Evolutionary conservation across 2,888 invertebrate genomes (phyloP).

Genomic region (Drosophila subquinaria): DNA sequence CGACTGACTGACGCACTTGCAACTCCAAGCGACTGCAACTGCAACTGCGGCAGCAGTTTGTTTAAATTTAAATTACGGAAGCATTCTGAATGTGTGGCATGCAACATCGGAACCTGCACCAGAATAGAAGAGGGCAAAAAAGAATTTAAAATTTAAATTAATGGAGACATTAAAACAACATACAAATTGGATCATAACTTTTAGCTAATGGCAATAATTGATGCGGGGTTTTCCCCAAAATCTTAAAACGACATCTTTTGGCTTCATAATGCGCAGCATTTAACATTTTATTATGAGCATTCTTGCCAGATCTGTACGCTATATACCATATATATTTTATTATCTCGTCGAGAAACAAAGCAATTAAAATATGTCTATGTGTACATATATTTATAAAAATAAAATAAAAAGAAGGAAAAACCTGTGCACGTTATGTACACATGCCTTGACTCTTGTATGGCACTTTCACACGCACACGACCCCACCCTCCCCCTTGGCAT

Average conservation of each 20-base stretch:
- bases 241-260: slow-evolving; percentile 24
- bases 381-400: slow-evolving; percentile 10
- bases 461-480: slow-evolving; percentile 62
- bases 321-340: slow-evolving; percentile 24
- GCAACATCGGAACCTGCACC: slow-evolving; percentile 5
- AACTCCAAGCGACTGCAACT: slow-evolving; percentile 57
- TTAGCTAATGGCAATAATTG: slow-evolving; percentile 26
- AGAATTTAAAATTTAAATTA: slow-evolving; percentile 10
- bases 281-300: slow-evolving; percentile 24
- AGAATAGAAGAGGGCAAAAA: not conserved
- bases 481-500: not conserved
- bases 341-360: slow-evolving; percentile 34
- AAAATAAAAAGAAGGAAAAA: slow-evolving; percentile 29
- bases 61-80: slow-evolving; percentile 67
- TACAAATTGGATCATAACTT: slow-evolving; percentile 24
- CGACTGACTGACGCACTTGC: slow-evolving; percentile 69
- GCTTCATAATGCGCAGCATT: slow-evolving; percentile 33
- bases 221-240: slow-evolving; percentile 34
- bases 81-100: slow-evolving; percentile 23
- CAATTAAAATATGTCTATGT: slow-evolving; percentile 31
- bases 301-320: slow-evolving; percentile 3
- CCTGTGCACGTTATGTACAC: slow-evolving; percentile 36
- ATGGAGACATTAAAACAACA: slow-evolving; percentile 9
- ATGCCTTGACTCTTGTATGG: slow-evolving; percentile 36
- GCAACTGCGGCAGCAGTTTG: slow-evolving; percentile 16